Conservation (phyloP, 2,888 invertebrate genomes). For the Lordiphosa fenestrarum region DNA sequence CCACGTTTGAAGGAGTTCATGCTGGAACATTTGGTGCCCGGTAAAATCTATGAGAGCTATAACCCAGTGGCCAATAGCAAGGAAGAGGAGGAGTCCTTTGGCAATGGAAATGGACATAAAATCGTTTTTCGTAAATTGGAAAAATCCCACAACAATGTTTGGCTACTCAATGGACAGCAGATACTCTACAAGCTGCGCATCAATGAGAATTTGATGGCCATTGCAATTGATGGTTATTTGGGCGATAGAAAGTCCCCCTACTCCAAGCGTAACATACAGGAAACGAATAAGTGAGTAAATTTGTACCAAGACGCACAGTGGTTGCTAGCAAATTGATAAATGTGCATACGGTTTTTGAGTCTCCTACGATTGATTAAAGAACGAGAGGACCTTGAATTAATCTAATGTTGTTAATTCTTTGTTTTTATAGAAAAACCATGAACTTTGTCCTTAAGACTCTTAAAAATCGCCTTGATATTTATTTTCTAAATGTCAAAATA, state of each 20-base stretch:
- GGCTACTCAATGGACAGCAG: slow-evolving; percentile 79
- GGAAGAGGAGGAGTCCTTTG: slow-evolving; percentile 80
- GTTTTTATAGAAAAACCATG: no score
- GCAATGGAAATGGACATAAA: slow-evolving; percentile 81
- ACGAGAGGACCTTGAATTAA: no score
- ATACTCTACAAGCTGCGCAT: slow-evolving; percentile 78
- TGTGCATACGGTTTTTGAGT: background rate
- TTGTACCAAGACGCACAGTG: no score
- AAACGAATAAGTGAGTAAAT: slow-evolving; percentile 78
- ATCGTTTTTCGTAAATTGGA: slow-evolving; percentile 80
- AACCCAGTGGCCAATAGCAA: slow-evolving; percentile 61
- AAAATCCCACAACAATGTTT: slow-evolving; percentile 78
- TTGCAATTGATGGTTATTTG: slow-evolving; percentile 80
- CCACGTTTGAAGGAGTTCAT: slow-evolving; percentile 83
- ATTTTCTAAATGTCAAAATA: no score
- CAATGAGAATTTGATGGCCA: slow-evolving; percentile 79
- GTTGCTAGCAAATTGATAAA: no score
- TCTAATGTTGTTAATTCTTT: no score
- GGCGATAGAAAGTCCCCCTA: slow-evolving; percentile 80
- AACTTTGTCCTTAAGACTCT: no score
- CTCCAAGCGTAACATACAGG: slow-evolving; percentile 80
- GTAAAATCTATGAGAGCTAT: slow-evolving; percentile 81
- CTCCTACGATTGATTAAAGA: no score
- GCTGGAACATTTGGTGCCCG: slow-evolving; percentile 83
- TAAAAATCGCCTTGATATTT: no score